Evolutionary conservation across 2,113 vertebrate genomes (phyloP).

Genomic region (Oryctolagus cuniculus): mOryCun1.1 NC_091440.1:111180501-111181000

Average conservation of each 20-base stretch:
- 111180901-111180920: slow-evolving; percentile 47
- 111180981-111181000: neutral
- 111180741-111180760: slow-evolving; percentile 29
- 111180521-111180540: neutral
- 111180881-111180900: slow-evolving; percentile 55
- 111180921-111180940: slow-evolving; percentile 13
- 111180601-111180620: slow-evolving; percentile 26
- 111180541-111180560: neutral
- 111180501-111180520: neutral
- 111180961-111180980: slow-evolving; percentile 19
- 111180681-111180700: neutral
- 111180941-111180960: neutral
- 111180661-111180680: slow-evolving; percentile 34
- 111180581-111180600: slow-evolving; percentile 42
- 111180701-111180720: neutral
- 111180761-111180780: slow-evolving; percentile 49
- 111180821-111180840: slow-evolving; percentile 62
- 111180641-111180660: slow-evolving; percentile 3
- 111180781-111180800: slow-evolving; percentile 65
- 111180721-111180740: slow-evolving; percentile 28
- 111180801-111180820: slow-evolving; percentile 40
- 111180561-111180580: neutral
- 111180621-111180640: neutral
- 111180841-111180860: slow-evolving; percentile 63
- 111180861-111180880: slow-evolving; percentile 56